Percentiles rank a stretch among this genome's conserved stretches.
Conservation (phyloP, 2,113 vertebrate genomes). For the Lichenostomus cassidix region DNA sequence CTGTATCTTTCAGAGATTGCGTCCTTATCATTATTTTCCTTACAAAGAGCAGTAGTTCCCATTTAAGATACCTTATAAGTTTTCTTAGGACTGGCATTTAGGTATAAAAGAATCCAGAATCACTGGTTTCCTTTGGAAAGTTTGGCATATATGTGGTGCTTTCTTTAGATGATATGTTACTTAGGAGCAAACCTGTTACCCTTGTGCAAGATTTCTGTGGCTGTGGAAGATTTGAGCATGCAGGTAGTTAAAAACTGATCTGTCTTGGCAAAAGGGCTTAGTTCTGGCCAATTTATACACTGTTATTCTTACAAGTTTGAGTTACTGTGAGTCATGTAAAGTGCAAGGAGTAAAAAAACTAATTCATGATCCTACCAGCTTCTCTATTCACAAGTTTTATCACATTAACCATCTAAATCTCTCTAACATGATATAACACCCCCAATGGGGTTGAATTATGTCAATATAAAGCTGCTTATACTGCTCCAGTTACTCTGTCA, state of each 20-base stretch:
- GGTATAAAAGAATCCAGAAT: background rate
- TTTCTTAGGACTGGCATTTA: background rate
- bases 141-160: background rate
- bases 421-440: conserved; percentile 45
- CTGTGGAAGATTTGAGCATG: background rate
- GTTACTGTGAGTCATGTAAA: conserved; percentile 30
- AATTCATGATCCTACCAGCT: conserved; percentile 21
- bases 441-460: conserved; percentile 24
- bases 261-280: background rate
- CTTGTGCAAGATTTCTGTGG: background rate
- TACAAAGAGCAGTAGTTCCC: background rate
- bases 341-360: conserved; percentile 32
- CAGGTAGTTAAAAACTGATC: conserved; percentile 17
- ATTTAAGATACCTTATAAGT: background rate
- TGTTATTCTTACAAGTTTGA: conserved; percentile 41
- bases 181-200: background rate
- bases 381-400: conserved; percentile 24
- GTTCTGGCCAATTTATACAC: conserved; percentile 3
- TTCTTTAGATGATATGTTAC: background rate
- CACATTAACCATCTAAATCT: conserved; percentile 48
- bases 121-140: background rate
- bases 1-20: background rate
- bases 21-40: conserved; percentile 30
- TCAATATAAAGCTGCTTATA: background rate
- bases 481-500: background rate